Base-by-base conservation (phyloP, 2,797 vertebrate species). In the Catostomus latipinnis region DNA sequence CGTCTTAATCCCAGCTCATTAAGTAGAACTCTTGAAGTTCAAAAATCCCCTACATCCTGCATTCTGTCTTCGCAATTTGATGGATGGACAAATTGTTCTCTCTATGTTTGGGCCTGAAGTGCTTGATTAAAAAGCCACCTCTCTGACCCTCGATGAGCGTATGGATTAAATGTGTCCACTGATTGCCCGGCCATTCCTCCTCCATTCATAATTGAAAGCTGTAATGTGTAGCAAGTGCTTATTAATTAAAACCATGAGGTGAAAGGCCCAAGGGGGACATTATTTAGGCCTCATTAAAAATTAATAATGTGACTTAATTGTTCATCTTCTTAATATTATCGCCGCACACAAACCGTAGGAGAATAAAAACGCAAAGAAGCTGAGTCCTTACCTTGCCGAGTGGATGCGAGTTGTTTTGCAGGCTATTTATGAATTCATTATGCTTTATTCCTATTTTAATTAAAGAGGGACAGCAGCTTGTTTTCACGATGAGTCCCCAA, bases 211-310 rank as follows among this genome's bases (percentile, higher is more conserved):
- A 94, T 94, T 94, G 91, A 94, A 93, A 92, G 89, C 88, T 88
- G 76, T 93, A 93, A 93, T 93, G 92, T 92, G 91, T 90, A 88
- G 90, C 88, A 89, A 91, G 84, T 85, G 85, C 90, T 93, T 92
- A 93, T 94, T 94, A 94, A 93, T 93, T 93, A 93, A 93, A 93
- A 92, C 86, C 88, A 93, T 88, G 90, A 87, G 91, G 93, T 93
- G 91, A 93, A 91, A 93, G 91, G 89, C 89, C 92, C 91, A 88
- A 84, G 90, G 89, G 91, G 89, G 82, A 52, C 87, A 90, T 91
- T 91, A 92, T 94, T 93, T 93, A 93, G 89, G 91, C 87, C 90
- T 93, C 91, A 94, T 94, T 93, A 93, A 94, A 94, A 93, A 92
- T 93, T 91, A 93, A 94, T 93, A 93, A 91, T 91, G 90, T 91